Base-by-base conservation (phyloP, 2,797 vertebrate genomes). In the Alfaro cultratus region DNA sequence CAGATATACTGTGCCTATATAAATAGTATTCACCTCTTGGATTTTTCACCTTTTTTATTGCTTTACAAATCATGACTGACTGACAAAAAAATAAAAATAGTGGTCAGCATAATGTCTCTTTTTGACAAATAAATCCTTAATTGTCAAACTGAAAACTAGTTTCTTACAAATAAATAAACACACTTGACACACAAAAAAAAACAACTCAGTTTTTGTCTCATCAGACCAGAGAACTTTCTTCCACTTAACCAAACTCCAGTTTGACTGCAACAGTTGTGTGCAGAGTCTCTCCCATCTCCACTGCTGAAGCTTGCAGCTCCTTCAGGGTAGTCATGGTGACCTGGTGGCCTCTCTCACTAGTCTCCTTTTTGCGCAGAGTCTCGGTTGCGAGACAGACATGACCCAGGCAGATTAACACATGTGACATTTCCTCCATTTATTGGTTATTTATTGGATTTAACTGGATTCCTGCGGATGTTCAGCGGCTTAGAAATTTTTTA, bases 1-100 rank as follows among this genome's bases (percentile, higher is more conserved):
- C 84, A 91, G 78, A 2, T 21, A 23, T 9, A 57, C 55, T 29
- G 55, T 15, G 55, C 26, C 55, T 12, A 60, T 60, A 60, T 53
- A 53, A 60, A 60, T 21, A n/a, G 11, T 60, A 29, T 29, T 29
- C 55, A n/a, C 11, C 11, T 12, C 26, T 12, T 55, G 26, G 53
- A 55, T 9, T n/a, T 26, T n/a, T 55, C 7, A 55, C 49, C 7
- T 29, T 29, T 57, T 26, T 57, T 57, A 49, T 51, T 29, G 55
- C 55, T 29, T 57, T 29, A 57, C 11, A 57, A 57, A 57, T 29
- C n/a, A 29, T 7, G 2, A 8, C 21, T 49, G 47, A 49, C 18
- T 23, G 7, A 51, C 49, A 51, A 51, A 51, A 51, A 2, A 51
- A 49, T 21, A 23, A 21, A 51, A 51, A 29, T 57, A 11, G 29